These are phyloP conservation scores for Allacma fusca DNA, from an alignment of 2,888 invertebrate species.

Conservation along the genomic window DNA sequence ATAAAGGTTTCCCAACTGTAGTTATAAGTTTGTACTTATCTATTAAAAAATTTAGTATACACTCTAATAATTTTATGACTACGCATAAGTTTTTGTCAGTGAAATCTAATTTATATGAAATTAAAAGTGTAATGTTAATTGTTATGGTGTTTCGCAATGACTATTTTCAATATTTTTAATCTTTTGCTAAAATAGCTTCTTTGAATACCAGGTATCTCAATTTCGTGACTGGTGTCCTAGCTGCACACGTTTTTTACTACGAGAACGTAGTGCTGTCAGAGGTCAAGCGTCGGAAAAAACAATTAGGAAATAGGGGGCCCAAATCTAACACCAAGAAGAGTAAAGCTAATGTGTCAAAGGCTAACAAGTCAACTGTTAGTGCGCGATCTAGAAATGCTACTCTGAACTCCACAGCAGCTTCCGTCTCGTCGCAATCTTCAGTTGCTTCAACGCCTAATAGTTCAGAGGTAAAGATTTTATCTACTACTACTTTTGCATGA, in stretches of 20 bases:
- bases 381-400: slow-evolving; percentile 24
- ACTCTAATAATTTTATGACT: too few relatives aligned
- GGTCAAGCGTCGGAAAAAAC: slow-evolving; percentile 52
- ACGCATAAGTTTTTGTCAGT: too few relatives aligned
- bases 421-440: not conserved
- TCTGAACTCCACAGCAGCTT: not conserved
- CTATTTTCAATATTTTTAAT: too few relatives aligned
- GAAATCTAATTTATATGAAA: too few relatives aligned
- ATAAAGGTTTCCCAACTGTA: not conserved
- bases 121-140: too few relatives aligned
- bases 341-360: not conserved
- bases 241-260: slow-evolving; percentile 55
- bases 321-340: not conserved
- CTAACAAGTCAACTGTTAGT: not conserved
- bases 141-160: too few relatives aligned
- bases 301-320: not conserved
- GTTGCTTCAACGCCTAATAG: not conserved
- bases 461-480: too few relatives aligned
- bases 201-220: slow-evolving; percentile 52
- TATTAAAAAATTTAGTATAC: too few relatives aligned
- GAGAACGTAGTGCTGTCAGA: slow-evolving; percentile 53
- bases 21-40: not conserved
- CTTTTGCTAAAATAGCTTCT: not conserved
- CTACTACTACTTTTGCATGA: too few relatives aligned
- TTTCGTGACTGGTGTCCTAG: slow-evolving; percentile 52